Evolutionary conservation across 1,140 invertebrate species (phyloP), one percentile per base, ranked within the genome.

Genomic region (Drosophila dunni): DNA sequence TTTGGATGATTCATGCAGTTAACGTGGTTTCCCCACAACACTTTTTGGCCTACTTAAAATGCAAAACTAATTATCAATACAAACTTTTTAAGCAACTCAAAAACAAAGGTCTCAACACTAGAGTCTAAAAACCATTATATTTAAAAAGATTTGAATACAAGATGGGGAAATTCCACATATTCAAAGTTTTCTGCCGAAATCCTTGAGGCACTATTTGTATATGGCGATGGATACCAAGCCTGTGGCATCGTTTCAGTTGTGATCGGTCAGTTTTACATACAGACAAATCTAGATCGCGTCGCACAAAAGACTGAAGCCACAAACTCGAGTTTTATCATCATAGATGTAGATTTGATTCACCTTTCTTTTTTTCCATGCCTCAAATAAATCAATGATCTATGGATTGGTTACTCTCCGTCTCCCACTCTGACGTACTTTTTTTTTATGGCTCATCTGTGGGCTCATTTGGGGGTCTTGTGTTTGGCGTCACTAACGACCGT

Each of bases 31-130:
- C 83, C 82, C 82, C 78, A 69, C 80, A 76, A 62, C 38, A 36
- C 51, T 36, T 57, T 86, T 69, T 86, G 83, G 75, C 82, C 82
- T 77, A 88, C 83, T 77, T 88, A 56, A 74, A 83, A 86, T 71
- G 53, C 79, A 68, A 86, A 51, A 82, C 82, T 56, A 33, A 64
- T 75, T 69, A 29, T 69, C 17, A 38, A 54, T 8, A 54, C 33
- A 54, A 58, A 44, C 40, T 58, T 36, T 67, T 67, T 54, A n/a
- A 24, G 50, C n/a, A 53, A 54, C 53, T 34, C 48, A 61, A 45
- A 29, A 48, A 24, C 48, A 82, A 71, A 78, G 70, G 75, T 61
- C 48, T 54, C 3, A 72, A 45, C 51, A 66, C 33, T 42, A 50
- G 5, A 42, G 17, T 57, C 57, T 29, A 20, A 17, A 36, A 64